These are phyloP conservation scores for Drosophila nr. medialis DNA, from an alignment of 2,888 invertebrate species.

Conservation along the genomic window DNA sequence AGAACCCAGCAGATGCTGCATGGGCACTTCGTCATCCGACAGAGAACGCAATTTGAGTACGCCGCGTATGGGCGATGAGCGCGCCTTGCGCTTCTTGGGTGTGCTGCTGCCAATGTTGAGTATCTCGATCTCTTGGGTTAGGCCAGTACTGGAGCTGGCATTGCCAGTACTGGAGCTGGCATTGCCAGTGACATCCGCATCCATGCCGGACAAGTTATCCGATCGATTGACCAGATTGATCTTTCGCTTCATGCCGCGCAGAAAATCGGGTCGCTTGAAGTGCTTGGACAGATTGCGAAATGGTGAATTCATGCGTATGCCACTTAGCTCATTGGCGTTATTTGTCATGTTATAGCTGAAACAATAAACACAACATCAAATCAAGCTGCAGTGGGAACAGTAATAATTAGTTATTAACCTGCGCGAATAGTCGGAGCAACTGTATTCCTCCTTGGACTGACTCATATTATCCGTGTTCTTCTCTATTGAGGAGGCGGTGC, in stretches of 20 bases:
- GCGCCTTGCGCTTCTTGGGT: conserved; percentile 88
- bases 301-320: conserved; percentile 83
- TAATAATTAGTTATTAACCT: conserved; percentile 75
- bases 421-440: conserved; percentile 85
- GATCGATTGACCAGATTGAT: conserved; percentile 85
- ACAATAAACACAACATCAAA: conserved; percentile 6
- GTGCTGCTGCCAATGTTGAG: conserved; percentile 89
- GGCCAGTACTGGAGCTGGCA: conserved; percentile 88
- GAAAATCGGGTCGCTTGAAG: conserved; percentile 84
- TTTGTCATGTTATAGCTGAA: conserved; percentile 82
- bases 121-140: conserved; percentile 90
- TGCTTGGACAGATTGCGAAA: conserved; percentile 82
- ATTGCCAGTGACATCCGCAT: conserved; percentile 81
- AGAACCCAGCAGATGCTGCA: conserved; percentile 86
- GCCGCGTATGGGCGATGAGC: conserved; percentile 85
- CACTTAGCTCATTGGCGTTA: conserved; percentile 82
- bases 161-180: conserved; percentile 84
- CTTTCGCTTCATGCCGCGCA: conserved; percentile 87
- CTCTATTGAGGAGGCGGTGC: conserved; percentile 85
- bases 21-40: conserved; percentile 87
- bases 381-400: no score
- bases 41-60: conserved; percentile 88
- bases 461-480: conserved; percentile 80
- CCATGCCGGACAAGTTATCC: conserved; percentile 78
- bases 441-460: conserved; percentile 82